Base-by-base conservation (phyloP, 1,140 invertebrate genomes). In the Sarcophaga bullata region DNA sequence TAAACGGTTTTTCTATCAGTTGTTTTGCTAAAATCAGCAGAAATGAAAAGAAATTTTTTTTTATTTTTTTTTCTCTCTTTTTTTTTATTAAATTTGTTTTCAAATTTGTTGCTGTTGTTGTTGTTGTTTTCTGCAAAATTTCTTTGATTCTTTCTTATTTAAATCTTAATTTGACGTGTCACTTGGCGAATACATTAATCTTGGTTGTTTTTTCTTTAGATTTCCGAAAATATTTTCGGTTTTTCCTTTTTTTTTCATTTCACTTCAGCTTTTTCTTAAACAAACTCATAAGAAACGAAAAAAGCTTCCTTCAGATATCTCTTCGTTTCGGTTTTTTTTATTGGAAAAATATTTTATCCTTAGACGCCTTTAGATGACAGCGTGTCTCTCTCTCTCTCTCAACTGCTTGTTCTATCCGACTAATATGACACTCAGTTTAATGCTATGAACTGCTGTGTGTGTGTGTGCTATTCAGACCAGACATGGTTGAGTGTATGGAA, bases 131-230 rank as follows among this genome's bases (percentile, higher is more conserved):
- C 52, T 54, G 52, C 10, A 11, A 15, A 1, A 3, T 17, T 17
- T 72, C 19, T 49, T 47, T 25, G 25, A 19, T 10, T 78, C n/a
- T 72, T 78, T 13, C n/a, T 76, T 47, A n/a, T 78, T 52, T 78
- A 78, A 78, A 50, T 78, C 75, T 78, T 78, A 78, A 78, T 78
- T 78, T 78, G 75, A 78, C n/a, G 50, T 78, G 75, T 78, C 75
- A 78, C 11, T 78, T 78, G 13, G 46, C 48, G 49, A 76, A 76
- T n/a, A 76, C 54, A 62, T 62, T 25, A n/a, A 7, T 68, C 62
- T 68, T 9, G 8, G 62, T 6, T 68, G 62, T 68, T 68, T 68
- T n/a, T 68, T 4, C 25, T 37, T 37, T 37, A 37, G 25, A 37
- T 37, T 37, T 37, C 25, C 25, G 25, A 37, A 37, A 37, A 37